Conservation (phyloP, 2,888 invertebrate species). For the Tanypteryx hageni region DNA sequence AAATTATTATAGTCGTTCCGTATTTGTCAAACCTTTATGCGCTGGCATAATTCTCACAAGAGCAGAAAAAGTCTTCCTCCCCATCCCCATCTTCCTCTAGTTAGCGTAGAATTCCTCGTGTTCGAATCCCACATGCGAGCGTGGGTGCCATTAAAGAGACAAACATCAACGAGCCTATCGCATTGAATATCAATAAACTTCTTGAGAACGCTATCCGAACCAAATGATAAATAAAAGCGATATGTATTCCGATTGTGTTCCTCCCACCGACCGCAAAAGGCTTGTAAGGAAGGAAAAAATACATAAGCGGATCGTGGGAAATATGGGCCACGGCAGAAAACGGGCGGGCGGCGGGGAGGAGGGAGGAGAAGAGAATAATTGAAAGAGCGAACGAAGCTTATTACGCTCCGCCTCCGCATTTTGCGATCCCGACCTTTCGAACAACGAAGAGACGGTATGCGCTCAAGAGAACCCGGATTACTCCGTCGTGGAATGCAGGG, state of each 20-base stretch:
- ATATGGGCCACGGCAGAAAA: background rate
- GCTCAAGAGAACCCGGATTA: background rate
- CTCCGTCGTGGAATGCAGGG: background rate
- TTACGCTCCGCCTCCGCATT: background rate
- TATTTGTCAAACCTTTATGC: too few species aligned
- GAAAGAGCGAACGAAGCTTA: constrained; percentile 9
- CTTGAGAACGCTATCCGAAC: background rate
- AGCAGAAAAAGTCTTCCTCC: too few species aligned
- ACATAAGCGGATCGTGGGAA: constrained; percentile 48
- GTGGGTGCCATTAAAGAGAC: constrained; percentile 32
- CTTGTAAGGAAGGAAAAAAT: constrained; percentile 34
- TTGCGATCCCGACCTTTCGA: background rate
- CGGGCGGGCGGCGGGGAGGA: too few species aligned
- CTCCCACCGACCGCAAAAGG: constrained; percentile 36
- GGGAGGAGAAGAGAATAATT: constrained; percentile 31
- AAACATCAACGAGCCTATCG: constrained; percentile 14
- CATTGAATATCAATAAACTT: constrained; percentile 39
- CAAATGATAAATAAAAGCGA: constrained; percentile 29
- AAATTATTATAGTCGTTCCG: too few species aligned
- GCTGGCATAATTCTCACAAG: too few species aligned
- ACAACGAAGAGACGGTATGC: constrained; percentile 4
- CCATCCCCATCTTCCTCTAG: background rate
- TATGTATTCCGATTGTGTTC: constrained; percentile 56
- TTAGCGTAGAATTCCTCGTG: background rate
- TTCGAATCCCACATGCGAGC: background rate